Evolutionary conservation across 2,888 invertebrate genomes (phyloP).

Genomic region (Formica aserva): DNA sequence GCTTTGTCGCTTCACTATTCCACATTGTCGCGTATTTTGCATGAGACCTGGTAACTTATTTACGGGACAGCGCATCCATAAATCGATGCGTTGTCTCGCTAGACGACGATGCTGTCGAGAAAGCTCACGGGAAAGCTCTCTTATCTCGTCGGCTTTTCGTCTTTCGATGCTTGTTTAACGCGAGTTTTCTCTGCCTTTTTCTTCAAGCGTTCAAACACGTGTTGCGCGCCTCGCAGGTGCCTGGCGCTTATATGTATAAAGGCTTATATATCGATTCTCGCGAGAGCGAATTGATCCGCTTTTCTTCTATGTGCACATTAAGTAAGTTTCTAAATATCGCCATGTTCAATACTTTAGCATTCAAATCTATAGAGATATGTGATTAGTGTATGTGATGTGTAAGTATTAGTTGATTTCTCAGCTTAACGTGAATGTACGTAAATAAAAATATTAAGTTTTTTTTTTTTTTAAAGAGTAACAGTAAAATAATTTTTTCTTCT

Average conservation of each 20-base stretch:
- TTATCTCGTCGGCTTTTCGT: slow-evolving; percentile 48
- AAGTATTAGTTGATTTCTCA: neutral
- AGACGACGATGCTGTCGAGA: slow-evolving; percentile 26
- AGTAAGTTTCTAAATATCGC: neutral
- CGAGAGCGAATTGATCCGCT: slow-evolving; percentile 25
- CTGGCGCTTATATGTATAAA: neutral
- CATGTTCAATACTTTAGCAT: neutral
- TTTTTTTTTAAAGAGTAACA: neutral
- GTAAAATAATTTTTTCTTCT: neutral
- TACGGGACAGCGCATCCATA: slow-evolving; percentile 50
- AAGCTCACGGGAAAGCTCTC: slow-evolving; percentile 27
- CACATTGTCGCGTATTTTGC: slow-evolving; percentile 39
- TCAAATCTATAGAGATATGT: neutral
- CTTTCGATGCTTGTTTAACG: slow-evolving; percentile 46
- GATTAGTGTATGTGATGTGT: too few species aligned
- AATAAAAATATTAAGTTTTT: neutral
- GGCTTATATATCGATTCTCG: slow-evolving; percentile 6
- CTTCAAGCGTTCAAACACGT: slow-evolving; percentile 29
- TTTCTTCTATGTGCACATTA: slow-evolving; percentile 6
- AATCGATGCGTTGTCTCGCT: slow-evolving; percentile 49
- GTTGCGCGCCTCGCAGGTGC: slow-evolving; percentile 32
- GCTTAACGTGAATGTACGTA: neutral
- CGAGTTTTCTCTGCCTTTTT: slow-evolving; percentile 25
- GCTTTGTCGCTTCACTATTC: slow-evolving; percentile 14
- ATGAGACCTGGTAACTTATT: slow-evolving; percentile 53